Evolutionary conservation across 2,113 vertebrate genomes (phyloP).

Genomic region (Pica pica): DNA sequence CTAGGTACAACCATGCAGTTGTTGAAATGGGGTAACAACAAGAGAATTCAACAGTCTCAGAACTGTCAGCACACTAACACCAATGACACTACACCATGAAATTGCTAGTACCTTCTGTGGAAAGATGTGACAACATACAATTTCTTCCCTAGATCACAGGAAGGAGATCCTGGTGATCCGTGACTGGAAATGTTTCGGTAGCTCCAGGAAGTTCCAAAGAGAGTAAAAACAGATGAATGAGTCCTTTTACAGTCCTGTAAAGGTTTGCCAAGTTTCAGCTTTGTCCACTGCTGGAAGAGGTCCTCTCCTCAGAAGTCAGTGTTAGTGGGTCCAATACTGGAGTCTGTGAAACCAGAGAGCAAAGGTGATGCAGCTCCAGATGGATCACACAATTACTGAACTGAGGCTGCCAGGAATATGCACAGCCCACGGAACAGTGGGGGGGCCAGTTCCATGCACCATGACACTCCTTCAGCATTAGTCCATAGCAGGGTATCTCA

Average conservation of each 20-base stretch:
- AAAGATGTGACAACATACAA: background rate
- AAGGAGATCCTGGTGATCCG: background rate
- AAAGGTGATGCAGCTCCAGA: background rate
- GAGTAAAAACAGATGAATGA: background rate
- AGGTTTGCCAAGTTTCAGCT: background rate
- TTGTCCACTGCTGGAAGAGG: background rate
- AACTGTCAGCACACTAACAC: background rate
- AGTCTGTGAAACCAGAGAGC: background rate
- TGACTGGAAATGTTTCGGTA: background rate
- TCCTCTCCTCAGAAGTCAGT: background rate
- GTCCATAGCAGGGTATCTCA: fast-evolving
- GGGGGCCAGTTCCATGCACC: background rate
- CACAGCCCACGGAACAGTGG: background rate
- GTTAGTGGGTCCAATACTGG: background rate
- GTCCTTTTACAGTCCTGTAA: background rate
- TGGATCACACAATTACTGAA: background rate
- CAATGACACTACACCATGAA: background rate
- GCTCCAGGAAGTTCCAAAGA: background rate
- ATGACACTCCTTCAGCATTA: fast-evolving
- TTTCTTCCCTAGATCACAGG: background rate
- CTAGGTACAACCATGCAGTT: background rate
- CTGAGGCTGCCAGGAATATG: background rate
- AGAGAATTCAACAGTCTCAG: background rate
- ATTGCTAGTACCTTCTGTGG: background rate
- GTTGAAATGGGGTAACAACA: background rate